Evolutionary conservation across 2,888 invertebrate species (phyloP).

Genomic region (Ormyrus pomaceus): DNA sequence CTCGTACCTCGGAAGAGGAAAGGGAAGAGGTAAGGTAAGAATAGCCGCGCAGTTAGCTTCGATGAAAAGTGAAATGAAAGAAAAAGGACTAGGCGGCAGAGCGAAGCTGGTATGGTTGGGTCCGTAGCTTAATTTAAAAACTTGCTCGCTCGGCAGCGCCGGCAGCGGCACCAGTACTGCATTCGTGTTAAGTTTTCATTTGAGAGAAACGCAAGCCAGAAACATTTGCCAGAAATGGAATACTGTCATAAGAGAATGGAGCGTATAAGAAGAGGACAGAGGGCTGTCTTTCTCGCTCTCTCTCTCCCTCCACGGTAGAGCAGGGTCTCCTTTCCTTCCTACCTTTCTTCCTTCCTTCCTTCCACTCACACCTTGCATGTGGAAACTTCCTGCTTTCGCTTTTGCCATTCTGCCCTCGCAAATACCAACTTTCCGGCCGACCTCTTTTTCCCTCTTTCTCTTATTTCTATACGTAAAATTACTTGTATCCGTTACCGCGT

Average conservation of each 20-base stretch:
- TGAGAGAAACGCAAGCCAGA: slow-evolving; percentile 64
- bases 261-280: slow-evolving; percentile 60
- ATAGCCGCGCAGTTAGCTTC: slow-evolving; percentile 43
- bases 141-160: slow-evolving; percentile 57
- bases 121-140: slow-evolving; percentile 64
- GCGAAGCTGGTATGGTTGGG: neutral
- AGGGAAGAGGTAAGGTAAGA: slow-evolving; percentile 8
- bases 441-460: neutral
- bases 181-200: slow-evolving; percentile 70
- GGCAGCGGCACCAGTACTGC: slow-evolving; percentile 31
- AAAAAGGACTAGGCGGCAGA: slow-evolving; percentile 13
- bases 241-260: slow-evolving; percentile 57
- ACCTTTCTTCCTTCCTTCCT: neutral
- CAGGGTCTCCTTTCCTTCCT: no score
- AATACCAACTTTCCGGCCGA: slow-evolving; percentile 27
- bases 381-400: slow-evolving; percentile 26
- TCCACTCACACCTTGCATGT: slow-evolving; percentile 30
- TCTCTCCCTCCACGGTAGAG: no score
- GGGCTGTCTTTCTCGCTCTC: neutral
- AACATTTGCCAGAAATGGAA: slow-evolving; percentile 65
- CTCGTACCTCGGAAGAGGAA: neutral
- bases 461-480: neutral
- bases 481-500: neutral
- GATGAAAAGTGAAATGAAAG: slow-evolving; percentile 50
- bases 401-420: neutral